Percentiles rank a stretch among this genome's conserved stretches.
These are phyloP conservation scores for Paratilapia polleni DNA, from an alignment of 2,113 vertebrate genomes.

Conservation along the genomic window DNA sequence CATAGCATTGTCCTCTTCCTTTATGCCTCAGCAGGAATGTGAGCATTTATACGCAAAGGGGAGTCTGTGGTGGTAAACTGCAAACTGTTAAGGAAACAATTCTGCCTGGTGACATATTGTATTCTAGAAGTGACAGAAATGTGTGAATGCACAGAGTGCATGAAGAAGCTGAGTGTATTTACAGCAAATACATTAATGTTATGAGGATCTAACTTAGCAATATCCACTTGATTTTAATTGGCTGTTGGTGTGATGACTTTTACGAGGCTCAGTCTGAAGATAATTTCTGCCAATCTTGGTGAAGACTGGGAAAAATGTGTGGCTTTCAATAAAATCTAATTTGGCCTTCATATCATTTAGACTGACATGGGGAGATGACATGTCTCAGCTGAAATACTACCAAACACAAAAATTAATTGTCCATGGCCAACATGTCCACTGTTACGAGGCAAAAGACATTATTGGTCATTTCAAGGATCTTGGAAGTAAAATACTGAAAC, in stretches of 20 bases:
- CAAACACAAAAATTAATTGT: background rate
- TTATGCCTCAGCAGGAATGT: conserved; percentile 54
- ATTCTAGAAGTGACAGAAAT: background rate
- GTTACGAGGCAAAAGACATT: background rate
- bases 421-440: background rate
- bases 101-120: background rate
- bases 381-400: background rate
- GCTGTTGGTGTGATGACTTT: background rate
- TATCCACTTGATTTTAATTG: background rate
- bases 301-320: background rate
- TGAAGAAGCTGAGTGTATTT: background rate
- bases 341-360: background rate
- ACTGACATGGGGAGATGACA: background rate
- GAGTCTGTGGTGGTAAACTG: conserved; percentile 14
- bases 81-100: background rate
- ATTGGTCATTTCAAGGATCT: background rate
- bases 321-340: background rate
- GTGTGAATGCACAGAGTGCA: background rate
- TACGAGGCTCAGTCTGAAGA: background rate
- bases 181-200: background rate
- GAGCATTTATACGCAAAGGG: conserved; percentile 42
- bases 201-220: too few relatives aligned
- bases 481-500: background rate
- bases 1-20: conserved; percentile 44
- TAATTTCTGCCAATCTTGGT: background rate